Base-by-base conservation (phyloP, 2,888 invertebrate species). In the Synanthedon andrenaeformis region DNA sequence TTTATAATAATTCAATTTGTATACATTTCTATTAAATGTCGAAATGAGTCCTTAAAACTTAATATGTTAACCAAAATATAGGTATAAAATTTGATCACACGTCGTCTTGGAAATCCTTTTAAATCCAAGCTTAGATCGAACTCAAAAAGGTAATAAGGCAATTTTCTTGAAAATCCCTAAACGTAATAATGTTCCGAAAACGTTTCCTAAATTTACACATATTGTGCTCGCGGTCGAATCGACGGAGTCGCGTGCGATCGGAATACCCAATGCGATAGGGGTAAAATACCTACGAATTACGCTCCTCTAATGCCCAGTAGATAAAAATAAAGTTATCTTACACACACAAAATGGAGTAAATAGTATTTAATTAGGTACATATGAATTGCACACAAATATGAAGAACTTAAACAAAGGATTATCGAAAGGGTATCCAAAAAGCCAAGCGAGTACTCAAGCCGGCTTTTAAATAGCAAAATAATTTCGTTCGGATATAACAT, bases 201-300 rank as follows among this genome's bases (percentile, higher is more conserved):
- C 82, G 84, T 78, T 84, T 79, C 79, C 78, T 79, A 83, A 84
- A 85, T 84, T 85, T 85, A 83, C 85, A 85, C 85, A 84, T 81
- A 85, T 83, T 84, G 85, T 84, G 78, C 73, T 79, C 74, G 74
- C 69, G 71, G 77, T 74, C 63, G 81, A 82, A 80, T 78, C 79
- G 78, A 72, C 74, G 71, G 72, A 72, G 73, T 72, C 70, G 82
- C 67, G 74, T 74, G 77, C 76, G 81, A 70, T 72, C 77, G 59
- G 85, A 85, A 86, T 86, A 82, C 83, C 61, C 73, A 83, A 83
- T 80, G 69, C 64, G 75, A 68, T 67, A 66, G 70, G 70, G 74
- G 71, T 70, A 68, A 74, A 76, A 73, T 69, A 74, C 74, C 72
- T 67, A 67, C 67, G 70, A 73, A 70, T 73, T 69, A 64, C 28